Base-by-base conservation (phyloP, 2,888 invertebrate genomes). In the Rhamphomyia laevipes region DNA sequence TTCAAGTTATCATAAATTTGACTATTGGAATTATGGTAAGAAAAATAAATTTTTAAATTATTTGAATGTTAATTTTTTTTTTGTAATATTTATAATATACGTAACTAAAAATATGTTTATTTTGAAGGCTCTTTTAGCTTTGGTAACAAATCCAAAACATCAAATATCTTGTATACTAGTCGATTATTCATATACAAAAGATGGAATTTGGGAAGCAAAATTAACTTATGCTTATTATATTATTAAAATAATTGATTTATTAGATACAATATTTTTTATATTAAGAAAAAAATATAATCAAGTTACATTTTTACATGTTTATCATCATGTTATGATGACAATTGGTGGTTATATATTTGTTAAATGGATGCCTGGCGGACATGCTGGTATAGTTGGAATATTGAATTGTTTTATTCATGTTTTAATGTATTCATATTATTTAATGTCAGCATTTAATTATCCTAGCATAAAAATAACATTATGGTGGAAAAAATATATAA, bases 401-500 rank as follows among this genome's bases (percentile, higher is more conserved):
- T 63, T 86, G 17, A 92, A 91, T 63, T 73, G 76, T 1, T 78
- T 84, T 51, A 85, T 92, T 0, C 91, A 92, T 61, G 63, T 78
- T 1, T 64, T 88, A 23, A 91, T 92, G 90, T 92, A 92, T 62
- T 71, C 73, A 1, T 86, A 92, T 65, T 92, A 91, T 63, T 74
- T 87, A 9, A 60, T 86, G 47, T 77, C 86, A 0, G 84, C 85
- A 1, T 70, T 82, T 47, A 75, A 82, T 45, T 74, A 82, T 45
- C 84, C 85, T 0, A 74, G 75, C 43, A 75, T 82, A 60, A 84
- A 82, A 59, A 72, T 80, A 49, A 83, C 80, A 47, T 63, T 84
- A 1, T 84, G 84, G 82, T 85, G 87, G 83, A 92, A 91, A 65
- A 86, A 84, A 58, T 76, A 86, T 59, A 81, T 92, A 51, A 91